Evolutionary conservation across 2,113 vertebrate genomes (phyloP).

Genomic region (Rutilus rutilus): DNA sequence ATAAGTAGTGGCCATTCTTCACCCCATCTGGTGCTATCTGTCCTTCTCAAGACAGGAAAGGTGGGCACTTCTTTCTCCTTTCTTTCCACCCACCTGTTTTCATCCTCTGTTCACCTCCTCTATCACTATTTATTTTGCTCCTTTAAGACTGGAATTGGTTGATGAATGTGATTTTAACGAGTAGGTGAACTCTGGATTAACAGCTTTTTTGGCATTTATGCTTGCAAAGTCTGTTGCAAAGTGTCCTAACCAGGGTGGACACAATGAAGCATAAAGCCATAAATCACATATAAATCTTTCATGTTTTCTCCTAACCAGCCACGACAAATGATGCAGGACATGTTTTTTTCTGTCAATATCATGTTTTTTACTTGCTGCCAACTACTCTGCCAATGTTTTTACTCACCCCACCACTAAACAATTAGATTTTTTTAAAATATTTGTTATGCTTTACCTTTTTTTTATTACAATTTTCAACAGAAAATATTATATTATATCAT

Average conservation of each 20-base stretch:
- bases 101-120: neutral
- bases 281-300: neutral
- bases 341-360: neutral
- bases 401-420: neutral
- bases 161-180: neutral
- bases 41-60: slow-evolving; percentile 56
- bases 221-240: neutral
- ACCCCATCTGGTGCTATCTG: slow-evolving; percentile 62
- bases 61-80: slow-evolving; percentile 35
- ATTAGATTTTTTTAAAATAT: neutral
- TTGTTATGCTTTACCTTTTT: too few relatives aligned
- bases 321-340: neutral
- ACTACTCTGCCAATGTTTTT: too few relatives aligned
- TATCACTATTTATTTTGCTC: neutral
- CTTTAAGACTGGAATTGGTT: neutral
- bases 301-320: neutral
- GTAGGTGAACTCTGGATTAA: neutral
- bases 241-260: neutral
- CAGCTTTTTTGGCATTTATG: neutral
- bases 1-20: slow-evolving; percentile 50
- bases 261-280: neutral
- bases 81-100: slow-evolving; percentile 22
- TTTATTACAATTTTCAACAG: too few relatives aligned
- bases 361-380: too few relatives aligned
- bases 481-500: too few relatives aligned